phyloP scores from a whole-genome alignment of 2,797 vertebrate genomes.

The Rhyacichthys aspro region DNA sequence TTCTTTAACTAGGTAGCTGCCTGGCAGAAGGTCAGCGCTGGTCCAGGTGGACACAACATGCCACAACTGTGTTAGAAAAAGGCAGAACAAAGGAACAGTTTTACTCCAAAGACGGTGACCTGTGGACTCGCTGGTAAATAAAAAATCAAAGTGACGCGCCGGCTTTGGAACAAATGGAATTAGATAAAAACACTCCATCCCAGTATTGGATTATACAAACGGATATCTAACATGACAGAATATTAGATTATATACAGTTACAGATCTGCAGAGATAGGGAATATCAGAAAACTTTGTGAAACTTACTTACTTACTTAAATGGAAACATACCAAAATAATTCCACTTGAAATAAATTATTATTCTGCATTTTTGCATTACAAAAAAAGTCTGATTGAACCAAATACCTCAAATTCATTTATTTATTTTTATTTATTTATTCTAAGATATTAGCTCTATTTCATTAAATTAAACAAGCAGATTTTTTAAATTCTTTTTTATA shows the following conservation, averaged over 20 bases:
- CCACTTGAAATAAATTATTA: too few relatives aligned
- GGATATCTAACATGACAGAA: conserved; percentile 1
- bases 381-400: too few relatives aligned
- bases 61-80: conserved; percentile 74
- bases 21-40: conserved; percentile 79
- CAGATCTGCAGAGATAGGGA: background rate
- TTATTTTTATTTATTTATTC: too few relatives aligned
- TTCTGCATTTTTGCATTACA: too few relatives aligned
- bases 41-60: conserved; percentile 77
- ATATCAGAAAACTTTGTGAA: background rate
- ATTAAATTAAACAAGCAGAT: too few relatives aligned
- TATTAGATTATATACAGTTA: conserved; percentile 12
- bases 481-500: too few relatives aligned
- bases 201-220: conserved; percentile 23
- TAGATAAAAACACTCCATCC: conserved; percentile 47
- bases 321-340: too few relatives aligned
- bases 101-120: conserved; percentile 72
- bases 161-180: conserved; percentile 49
- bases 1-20: conserved; percentile 81
- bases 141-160: conserved; percentile 40
- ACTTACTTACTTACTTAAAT: too few relatives aligned
- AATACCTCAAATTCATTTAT: too few relatives aligned
- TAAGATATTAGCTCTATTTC: too few relatives aligned
- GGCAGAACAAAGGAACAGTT: conserved; percentile 79
- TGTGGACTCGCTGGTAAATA: conserved; percentile 67